Base-by-base conservation (phyloP, 2,888 invertebrate species). In the Drosophila paramelanica region DNA sequence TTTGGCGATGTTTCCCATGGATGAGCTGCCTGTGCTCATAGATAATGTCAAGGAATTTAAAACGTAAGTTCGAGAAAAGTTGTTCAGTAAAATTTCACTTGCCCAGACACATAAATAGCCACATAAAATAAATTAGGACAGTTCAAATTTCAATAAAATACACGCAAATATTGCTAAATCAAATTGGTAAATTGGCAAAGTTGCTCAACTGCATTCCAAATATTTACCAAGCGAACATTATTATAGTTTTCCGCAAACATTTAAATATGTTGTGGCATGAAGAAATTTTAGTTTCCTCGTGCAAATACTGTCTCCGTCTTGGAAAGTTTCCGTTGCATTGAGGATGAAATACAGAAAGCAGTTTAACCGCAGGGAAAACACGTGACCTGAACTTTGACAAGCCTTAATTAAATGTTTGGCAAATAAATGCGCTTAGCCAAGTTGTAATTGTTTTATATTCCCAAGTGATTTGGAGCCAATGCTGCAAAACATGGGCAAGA, bases 381-480 rank as follows among this genome's bases (percentile, higher is more conserved):
- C 11, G 13, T 31, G 31, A 10, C 13, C 13, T 36, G 10, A 31
- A 31, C 5, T 13, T 36, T 36, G 1, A 36, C 13, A 36, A 5
- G 13, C 11, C 13, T 36, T 5, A 36, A 36, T 36, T 1, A 36
- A 13, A 36, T 36, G 10, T 41, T 3, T 41, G 17, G 5, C 17
- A 10, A 2, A 41, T 10, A 41, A 4, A 17, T 11, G 3, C 7
- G 11, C 3, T 11, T 23, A 14, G 6, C 1, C 10, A 14, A 6
- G 25, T 10, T 17, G 10, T 23, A 17, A n/a, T 4, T 14, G 4
- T 4, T n/a, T 27, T 45, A 3, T 25, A 8, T 25, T 27, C n/a
- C 14, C 10, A 6, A 69, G 60, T 5, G 36, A 46, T 13, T 2
- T 53, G 2, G 36, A 25, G 31, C 60, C 59, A 4, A 10, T 10